Evolutionary conservation across 2,113 vertebrate genomes (phyloP).

Genomic region (Marmota flaviventris): DNA sequence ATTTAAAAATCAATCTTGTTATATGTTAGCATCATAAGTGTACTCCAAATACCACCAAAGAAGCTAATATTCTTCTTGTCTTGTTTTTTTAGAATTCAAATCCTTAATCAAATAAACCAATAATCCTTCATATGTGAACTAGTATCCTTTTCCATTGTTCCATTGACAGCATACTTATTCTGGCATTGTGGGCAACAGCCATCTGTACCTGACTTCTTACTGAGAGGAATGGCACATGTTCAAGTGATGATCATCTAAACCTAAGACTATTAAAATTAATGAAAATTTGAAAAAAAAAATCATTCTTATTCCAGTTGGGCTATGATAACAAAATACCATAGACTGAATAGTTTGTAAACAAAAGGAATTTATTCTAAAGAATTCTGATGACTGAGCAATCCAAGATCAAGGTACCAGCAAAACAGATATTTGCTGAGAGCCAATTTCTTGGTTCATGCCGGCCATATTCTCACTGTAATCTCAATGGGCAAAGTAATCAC

Average conservation of each 20-base stretch:
- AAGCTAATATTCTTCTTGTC: not conserved
- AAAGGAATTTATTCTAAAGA: not conserved
- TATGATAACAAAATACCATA: not conserved
- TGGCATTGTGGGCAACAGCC: not conserved
- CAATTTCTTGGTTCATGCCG: not conserved
- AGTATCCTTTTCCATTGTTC: not conserved
- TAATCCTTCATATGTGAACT: not conserved
- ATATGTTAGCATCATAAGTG: not conserved
- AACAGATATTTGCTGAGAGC: not conserved
- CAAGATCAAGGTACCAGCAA: not conserved
- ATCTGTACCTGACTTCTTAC: not conserved
- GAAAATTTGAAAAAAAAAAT: not conserved
- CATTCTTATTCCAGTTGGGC: not conserved
- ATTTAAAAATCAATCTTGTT: conserved; percentile 13
- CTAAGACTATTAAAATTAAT: accelerated
- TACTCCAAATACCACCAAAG: not conserved
- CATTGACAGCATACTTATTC: not conserved
- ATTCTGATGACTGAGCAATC: not conserved
- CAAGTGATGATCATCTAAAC: not conserved
- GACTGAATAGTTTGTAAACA: not conserved
- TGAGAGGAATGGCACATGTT: not conserved
- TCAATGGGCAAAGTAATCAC: not conserved
- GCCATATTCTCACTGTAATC: not conserved
- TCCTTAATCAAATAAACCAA: conserved; percentile 20
- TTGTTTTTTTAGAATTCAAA: not conserved